phyloP scores from a whole-genome alignment of 2,113 vertebrate genomes.

The Podarcis muralis region DNA sequence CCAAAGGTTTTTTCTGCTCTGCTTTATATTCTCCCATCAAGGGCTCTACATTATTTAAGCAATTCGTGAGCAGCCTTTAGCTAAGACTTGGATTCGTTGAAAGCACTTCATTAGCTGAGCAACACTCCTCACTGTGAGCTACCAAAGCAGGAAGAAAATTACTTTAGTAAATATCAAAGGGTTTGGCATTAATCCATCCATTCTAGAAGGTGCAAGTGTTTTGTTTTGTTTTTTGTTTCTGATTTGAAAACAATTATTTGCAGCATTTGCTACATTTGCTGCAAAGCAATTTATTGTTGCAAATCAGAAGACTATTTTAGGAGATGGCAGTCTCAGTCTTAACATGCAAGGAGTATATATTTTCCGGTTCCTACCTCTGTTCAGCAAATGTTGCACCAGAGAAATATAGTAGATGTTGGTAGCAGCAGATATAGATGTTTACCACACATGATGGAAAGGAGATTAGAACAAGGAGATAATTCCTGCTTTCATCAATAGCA shows the following conservation, averaged over 20 bases:
- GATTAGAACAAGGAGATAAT: not conserved
- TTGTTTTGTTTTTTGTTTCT: not conserved
- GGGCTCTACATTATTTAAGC: not conserved
- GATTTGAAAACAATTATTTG: slow-evolving; percentile 2
- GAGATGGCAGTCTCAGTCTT: slow-evolving; percentile 1
- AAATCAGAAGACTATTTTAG: slow-evolving; percentile 26
- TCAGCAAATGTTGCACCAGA: not conserved
- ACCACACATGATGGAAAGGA: not conserved
- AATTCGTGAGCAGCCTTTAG: slow-evolving; percentile 17
- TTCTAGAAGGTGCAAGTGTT: slow-evolving; percentile 25
- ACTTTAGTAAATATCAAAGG: slow-evolving; percentile 41
- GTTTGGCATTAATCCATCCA: slow-evolving; percentile 21
- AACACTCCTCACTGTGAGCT: not conserved
- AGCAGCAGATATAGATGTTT: not conserved
- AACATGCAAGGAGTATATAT: accelerated
- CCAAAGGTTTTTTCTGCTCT: slow-evolving; percentile 14
- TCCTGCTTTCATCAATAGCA: not conserved
- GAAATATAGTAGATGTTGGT: too few species aligned
- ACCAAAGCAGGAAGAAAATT: slow-evolving; percentile 27
- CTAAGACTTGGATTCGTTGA: slow-evolving; percentile 33
- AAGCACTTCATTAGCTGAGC: slow-evolving; percentile 34
- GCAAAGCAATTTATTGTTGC: not conserved
- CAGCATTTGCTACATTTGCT: slow-evolving; percentile 26
- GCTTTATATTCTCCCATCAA: not conserved
- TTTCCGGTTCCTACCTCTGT: slow-evolving; percentile 3